Evolutionary conservation across 1,140 invertebrate genomes (phyloP), one percentile per base, ranked within the genome.

Genomic region (Drosophila albomicans): DNA sequence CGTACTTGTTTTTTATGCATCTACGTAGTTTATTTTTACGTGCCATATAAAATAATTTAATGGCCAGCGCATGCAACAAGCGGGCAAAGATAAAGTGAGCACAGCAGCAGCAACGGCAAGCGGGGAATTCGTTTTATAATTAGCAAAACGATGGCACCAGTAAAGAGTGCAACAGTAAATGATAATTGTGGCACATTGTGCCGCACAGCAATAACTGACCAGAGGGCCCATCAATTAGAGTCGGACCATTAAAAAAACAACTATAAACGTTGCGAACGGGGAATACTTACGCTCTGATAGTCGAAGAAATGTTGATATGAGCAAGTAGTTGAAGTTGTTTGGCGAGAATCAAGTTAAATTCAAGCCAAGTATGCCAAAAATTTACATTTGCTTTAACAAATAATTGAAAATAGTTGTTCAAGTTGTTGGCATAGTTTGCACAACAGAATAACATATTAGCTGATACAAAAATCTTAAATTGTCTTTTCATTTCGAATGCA

Each of bases 11-110:
- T 43, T 57, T 45, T 38, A 58, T 63, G 58, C 74, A 30, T 43
- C 61, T 65, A 52, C 49, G 58, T 79, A 67, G 64, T 78, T 74
- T 73, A 81, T 78, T 84, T 87, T 87, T 80, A 87, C 88, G 80
- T 80, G 80, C 85, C 80, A 84, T 87, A 88, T 89, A 88, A 88
- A 88, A 89, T 88, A 89, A 88, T 88, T 88, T 88, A 80, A 88
- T 88, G 70, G 69, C 70, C 77, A 16, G 16, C 54, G 38, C 70
- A 70, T 77, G 77, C 77, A 79, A 79, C 74, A 79, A 76, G 77
- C 77, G 48, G 7, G 8, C 35, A 62, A 28, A 52, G 71, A 74
- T 74, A 74, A 74, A 74, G 48, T 38, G 32, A 32, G n/a, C 46
- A 43, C 67, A 71, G 52, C 28, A 13, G 13, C 10, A 13, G 13